Conservation (phyloP, 2,113 vertebrate species). For the Protobothrops flavoviridis region DNA sequence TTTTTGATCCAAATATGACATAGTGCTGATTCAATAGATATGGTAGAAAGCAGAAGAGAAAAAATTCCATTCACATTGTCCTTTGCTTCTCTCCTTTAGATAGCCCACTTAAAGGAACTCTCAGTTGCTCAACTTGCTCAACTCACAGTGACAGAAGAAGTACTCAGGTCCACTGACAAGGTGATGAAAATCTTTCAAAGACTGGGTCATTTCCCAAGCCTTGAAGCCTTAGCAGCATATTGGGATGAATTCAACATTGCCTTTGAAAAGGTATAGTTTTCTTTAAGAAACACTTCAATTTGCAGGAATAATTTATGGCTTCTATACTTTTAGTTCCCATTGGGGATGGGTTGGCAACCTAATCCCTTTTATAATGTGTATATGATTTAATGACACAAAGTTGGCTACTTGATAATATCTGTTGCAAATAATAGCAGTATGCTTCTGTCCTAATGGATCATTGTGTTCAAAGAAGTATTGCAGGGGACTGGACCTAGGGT, state of each 20-base stretch:
- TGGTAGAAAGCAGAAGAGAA: neutral
- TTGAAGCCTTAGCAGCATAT: neutral
- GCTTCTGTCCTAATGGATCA: neutral
- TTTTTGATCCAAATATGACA: neutral
- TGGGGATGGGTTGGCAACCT: neutral
- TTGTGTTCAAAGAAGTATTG: neutral
- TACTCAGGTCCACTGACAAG: neutral
- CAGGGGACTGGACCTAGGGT: neutral
- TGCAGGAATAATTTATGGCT: neutral
- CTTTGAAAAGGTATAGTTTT: slow-evolving; percentile 29
- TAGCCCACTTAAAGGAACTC: neutral
- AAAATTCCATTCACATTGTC: neutral
- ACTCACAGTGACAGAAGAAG: neutral
- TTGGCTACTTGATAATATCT: neutral
- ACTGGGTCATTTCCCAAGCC: neutral
- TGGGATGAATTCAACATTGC: slow-evolving; percentile 42
- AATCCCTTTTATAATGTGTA: neutral
- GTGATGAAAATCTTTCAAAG: slow-evolving; percentile 22
- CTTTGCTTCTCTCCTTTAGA: slow-evolving; percentile 12
- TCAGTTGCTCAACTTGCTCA: slow-evolving; percentile 31
- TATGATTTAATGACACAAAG: neutral
- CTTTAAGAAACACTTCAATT: neutral
- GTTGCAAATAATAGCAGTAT: neutral
- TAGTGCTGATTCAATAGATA: neutral
- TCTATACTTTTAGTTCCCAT: neutral